These are phyloP conservation scores for Noturus placidus DNA, from an alignment of 2,113 vertebrate genomes.

Conservation along the genomic window DNA sequence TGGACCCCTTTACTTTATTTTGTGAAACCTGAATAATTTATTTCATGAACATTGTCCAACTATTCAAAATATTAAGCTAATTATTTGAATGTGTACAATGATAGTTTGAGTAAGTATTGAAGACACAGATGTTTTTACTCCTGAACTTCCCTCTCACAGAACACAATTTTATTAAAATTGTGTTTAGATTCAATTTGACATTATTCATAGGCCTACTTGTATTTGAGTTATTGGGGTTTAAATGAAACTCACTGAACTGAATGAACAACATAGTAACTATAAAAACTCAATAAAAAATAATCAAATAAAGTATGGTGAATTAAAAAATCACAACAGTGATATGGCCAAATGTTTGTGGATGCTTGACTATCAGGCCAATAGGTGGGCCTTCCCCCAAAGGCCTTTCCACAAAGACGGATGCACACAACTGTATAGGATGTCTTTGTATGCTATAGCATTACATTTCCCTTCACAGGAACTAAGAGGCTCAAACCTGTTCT, in stretches of 20 bases:
- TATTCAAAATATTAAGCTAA: background rate
- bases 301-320: background rate
- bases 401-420: background rate
- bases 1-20: background rate
- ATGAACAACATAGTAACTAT: background rate
- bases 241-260: background rate
- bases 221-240: background rate
- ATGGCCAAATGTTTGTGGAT: too few species aligned
- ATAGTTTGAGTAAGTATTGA: background rate
- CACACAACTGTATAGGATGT: background rate
- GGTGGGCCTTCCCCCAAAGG: background rate
- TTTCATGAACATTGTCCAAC: background rate
- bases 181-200: background rate
- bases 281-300: background rate
- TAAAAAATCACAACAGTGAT: background rate
- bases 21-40: background rate
- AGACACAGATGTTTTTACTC: background rate
- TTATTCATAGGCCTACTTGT: background rate
- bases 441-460: background rate
- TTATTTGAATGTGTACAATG: background rate
- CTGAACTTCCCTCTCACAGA: background rate
- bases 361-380: background rate
- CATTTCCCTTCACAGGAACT: background rate
- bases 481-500: background rate
- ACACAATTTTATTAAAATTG: background rate